These are phyloP conservation scores for Romanogobio albipinnatus DNA, from an alignment of 2,113 vertebrate species.

Conservation along the genomic window DNA sequence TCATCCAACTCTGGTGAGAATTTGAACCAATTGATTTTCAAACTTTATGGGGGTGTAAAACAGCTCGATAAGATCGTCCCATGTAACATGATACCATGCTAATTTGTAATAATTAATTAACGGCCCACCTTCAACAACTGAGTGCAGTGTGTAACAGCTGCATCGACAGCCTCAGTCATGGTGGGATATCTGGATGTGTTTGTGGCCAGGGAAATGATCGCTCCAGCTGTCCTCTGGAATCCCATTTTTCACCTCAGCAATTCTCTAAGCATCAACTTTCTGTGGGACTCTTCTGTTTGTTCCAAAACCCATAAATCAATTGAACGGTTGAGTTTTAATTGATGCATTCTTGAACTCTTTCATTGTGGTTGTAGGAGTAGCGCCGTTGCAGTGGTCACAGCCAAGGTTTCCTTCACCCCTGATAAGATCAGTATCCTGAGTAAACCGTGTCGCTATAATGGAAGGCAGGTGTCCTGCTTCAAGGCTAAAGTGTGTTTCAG, in stretches of 20 bases:
- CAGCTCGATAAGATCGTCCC: not conserved
- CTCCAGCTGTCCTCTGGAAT: conserved; percentile 28
- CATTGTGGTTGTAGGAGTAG: conserved; percentile 77
- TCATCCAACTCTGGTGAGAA: conserved; percentile 85
- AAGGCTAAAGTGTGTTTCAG: conserved; percentile 77
- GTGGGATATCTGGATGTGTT: conserved; percentile 32
- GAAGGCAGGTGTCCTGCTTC: conserved; percentile 64
- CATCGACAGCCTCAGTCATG: conserved; percentile 17
- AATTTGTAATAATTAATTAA: conserved; percentile 22
- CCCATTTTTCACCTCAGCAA: conserved; percentile 29
- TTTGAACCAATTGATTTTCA: conserved; percentile 24
- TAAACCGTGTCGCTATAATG: conserved; percentile 75
- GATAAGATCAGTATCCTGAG: conserved; percentile 80
- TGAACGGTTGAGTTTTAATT: conserved; percentile 20
- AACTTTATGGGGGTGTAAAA: not conserved
- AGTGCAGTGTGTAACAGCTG: conserved; percentile 32
- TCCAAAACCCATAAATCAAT: conserved; percentile 34
- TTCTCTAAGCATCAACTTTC: conserved; percentile 21
- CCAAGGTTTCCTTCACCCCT: conserved; percentile 79
- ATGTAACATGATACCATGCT: not conserved
- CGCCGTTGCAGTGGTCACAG: conserved; percentile 78
- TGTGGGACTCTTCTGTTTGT: conserved; percentile 40
- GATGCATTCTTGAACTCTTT: conserved; percentile 25
- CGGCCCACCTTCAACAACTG: conserved; percentile 4
- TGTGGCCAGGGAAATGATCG: conserved; percentile 22